Evolutionary conservation across 2,888 invertebrate genomes (phyloP), one percentile per base, ranked within the genome.

Genomic region (Cenopis cana): DNA sequence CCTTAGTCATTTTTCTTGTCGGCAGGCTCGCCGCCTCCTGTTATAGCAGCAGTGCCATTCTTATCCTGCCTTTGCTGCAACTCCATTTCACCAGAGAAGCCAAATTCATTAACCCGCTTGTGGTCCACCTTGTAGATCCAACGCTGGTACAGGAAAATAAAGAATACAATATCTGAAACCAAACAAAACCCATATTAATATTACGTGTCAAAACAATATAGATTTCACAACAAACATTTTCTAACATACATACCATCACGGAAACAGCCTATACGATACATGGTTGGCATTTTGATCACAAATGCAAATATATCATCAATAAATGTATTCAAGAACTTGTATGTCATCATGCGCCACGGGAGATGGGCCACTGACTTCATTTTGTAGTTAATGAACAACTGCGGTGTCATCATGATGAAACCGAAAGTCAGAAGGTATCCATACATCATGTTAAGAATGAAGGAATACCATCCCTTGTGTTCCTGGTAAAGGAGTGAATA

Each of bases 381-480:
- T 90, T 99, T 99, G 93, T 99, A 99, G 93, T 99, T 99, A 80
- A 99, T 99, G 86, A 99, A 99, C 74, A 99, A 93, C 90, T 99
- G 99, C 8, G 99, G 99, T n/a, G 99, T 99, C 99, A 99, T 99
- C 98, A 99, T 98, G 71, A 99, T 99, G 88, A 99, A 99, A 74
- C 99, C 99, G 88, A 99, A 99, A 1, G 99, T 99, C 72, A 99
- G 94, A 71, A 99, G 94, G 90, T 99, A 99, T 68, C 99, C 99
- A 90, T 99, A 99, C 74, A 99, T 95, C 97, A 99, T 98, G 85
- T 97, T 97, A 38, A 99, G 95, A 49, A 99, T 95, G 94, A 98
- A 99, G 12, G 99, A 99, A 88, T 99, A 99, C 99, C 99, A 99
- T 78, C 99, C 99, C 87, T 98, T 98, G 90, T 99, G 99, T 87